These are phyloP conservation scores for Trachemys scripta DNA, from an alignment of 2,113 vertebrate genomes.

Conservation along the genomic window DNA sequence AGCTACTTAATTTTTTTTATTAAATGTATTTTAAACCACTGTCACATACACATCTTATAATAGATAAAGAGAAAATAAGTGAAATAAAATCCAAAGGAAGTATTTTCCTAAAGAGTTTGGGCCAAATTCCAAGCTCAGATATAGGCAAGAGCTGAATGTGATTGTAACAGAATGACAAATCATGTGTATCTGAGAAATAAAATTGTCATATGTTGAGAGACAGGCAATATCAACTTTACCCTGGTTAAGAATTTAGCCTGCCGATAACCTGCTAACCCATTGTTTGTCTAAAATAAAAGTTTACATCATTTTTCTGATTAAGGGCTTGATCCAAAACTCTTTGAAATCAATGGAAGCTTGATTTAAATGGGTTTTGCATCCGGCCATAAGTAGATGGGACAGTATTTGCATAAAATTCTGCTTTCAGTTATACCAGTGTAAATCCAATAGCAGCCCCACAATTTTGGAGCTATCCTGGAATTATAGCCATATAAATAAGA, in stretches of 20 bases:
- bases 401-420: not conserved
- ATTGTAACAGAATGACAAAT: not conserved
- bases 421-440: not conserved
- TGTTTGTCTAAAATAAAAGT: not conserved
- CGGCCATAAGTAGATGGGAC: not conserved
- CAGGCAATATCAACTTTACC: not conserved
- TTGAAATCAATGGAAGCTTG: not conserved
- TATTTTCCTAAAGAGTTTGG: not conserved
- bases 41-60: not conserved
- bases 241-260: not conserved
- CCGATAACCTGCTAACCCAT: not conserved
- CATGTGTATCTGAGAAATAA: not conserved
- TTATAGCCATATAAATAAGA: constrained; percentile 40
- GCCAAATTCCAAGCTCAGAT: not conserved
- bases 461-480: constrained; percentile 8
- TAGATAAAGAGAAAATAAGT: not conserved
- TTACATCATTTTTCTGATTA: constrained; percentile 12
- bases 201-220: not conserved
- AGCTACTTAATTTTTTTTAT: not conserved
- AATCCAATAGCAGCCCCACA: not conserved
- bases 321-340: not conserved
- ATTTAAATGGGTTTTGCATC: not conserved
- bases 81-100: not conserved
- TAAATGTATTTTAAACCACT: not conserved
- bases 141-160: not conserved